Evolutionary conservation across 2,113 vertebrate genomes (phyloP).

Genomic region (Chloroceryle aenea): DNA sequence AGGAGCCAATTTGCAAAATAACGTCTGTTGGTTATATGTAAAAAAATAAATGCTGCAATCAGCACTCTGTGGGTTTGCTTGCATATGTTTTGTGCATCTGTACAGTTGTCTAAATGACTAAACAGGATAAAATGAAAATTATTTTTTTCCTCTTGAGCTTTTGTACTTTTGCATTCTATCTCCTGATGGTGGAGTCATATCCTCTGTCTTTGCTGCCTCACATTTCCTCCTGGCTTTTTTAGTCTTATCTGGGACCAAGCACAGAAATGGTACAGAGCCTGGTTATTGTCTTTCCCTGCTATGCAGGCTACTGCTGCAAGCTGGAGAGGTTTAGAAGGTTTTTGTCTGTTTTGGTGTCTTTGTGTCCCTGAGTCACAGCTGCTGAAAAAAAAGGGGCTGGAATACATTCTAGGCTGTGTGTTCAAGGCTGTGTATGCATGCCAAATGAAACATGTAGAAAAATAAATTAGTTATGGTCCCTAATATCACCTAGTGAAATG

Average conservation of each 20-base stretch:
- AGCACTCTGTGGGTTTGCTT: neutral
- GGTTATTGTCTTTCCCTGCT: neutral
- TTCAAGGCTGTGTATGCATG: neutral
- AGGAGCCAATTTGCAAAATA: slow-evolving; percentile 51
- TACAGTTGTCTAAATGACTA: slow-evolving; percentile 24
- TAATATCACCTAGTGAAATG: neutral
- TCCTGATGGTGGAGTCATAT: slow-evolving; percentile 30
- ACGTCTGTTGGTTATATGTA: neutral
- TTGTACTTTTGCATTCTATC: neutral
- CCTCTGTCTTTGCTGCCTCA: neutral
- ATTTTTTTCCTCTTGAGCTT: neutral
- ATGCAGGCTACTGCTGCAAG: neutral
- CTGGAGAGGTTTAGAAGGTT: neutral
- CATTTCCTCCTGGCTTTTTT: neutral
- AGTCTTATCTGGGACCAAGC: neutral
- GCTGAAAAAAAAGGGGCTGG: neutral
- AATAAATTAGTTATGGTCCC: neutral
- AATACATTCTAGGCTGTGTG: neutral
- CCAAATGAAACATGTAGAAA: neutral
- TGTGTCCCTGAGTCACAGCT: neutral
- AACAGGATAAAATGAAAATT: neutral
- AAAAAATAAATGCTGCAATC: slow-evolving; percentile 9
- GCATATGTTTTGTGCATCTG: neutral
- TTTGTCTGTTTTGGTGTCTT: neutral
- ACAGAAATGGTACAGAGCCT: fast-evolving